Base-by-base conservation (phyloP, 2,797 vertebrate species). In the Amazonetta brasiliensis region DNA sequence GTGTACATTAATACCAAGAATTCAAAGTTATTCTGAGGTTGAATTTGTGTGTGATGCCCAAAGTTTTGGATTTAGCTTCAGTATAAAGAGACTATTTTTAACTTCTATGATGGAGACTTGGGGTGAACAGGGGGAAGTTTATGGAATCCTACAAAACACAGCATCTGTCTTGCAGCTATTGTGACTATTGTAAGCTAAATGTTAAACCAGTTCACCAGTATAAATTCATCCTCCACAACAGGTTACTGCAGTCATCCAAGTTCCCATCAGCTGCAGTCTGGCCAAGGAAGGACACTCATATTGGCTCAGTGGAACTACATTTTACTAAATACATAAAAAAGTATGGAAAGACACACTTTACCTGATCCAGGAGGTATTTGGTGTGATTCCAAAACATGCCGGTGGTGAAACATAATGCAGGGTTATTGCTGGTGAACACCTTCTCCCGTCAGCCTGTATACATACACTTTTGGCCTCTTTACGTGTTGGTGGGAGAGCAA, bases 361-460 rank as follows among this genome's bases (percentile, higher is more conserved):
- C 99, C 99, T 99, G 91, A 94, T 90, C 99, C 99, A 99, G 84
- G 98, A 97, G 91, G 90, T 98, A 37, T 79, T 96, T 44, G 99
- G 99, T 35, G 83, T 82, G 30, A 99, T 91, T 13, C 37, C 35
- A 48, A 84, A 96, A 93, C 99, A 99, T 11, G 94, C 97, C 1
- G 99, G 99, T 14, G 95, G 92, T 1, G 99, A 98, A 22, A 92
- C 90, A 89, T 99, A 99, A 63, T 97, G 97, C 66, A 99, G 77
- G 6, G 25, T 80, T 72, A 97, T 74, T 8, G 94, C 94, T 0
- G 95, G 66, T n/a, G 95, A 97, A 94, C 99, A 99, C 41, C 82
- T 96, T 30, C 97, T 97, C 2, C 98, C 98, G 3, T 97, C 92
- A 26, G 98, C 98, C 90, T 98, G 96, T 81, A 97, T 98, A 54